Evolutionary conservation across 2,888 invertebrate genomes (phyloP).

Genomic region (Xanthorhoe designata): DNA sequence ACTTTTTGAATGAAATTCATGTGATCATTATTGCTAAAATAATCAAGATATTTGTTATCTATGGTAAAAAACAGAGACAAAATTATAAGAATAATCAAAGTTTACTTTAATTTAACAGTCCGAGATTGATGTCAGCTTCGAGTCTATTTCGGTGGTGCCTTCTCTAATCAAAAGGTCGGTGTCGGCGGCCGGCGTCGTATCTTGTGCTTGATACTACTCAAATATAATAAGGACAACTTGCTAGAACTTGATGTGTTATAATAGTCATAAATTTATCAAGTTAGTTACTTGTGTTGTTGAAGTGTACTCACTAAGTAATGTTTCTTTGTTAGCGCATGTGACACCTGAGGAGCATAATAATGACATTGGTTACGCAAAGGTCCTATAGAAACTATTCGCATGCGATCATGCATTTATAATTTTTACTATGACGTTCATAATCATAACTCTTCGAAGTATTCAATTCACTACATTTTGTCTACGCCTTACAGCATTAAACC

Average conservation of each 20-base stretch:
- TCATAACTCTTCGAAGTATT: background rate
- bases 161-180: constrained; percentile 53
- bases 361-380: constrained; percentile 58
- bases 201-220: constrained; percentile 35
- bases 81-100: background rate
- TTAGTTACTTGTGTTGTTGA: constrained; percentile 31
- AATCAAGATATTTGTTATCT: background rate
- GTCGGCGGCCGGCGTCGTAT: constrained; percentile 41
- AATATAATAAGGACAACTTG: constrained; percentile 37
- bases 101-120: background rate
- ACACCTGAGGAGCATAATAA: constrained; percentile 62
- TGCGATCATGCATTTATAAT: constrained; percentile 45
- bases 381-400: constrained; percentile 54
- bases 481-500: constrained; percentile 5
- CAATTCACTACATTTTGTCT: background rate
- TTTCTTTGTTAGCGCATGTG: constrained; percentile 55
- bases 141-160: constrained; percentile 47
- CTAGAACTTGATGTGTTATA: constrained; percentile 27
- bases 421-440: constrained; percentile 6
- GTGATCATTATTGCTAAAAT: too few relatives aligned
- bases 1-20: too few relatives aligned
- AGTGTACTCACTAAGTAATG: constrained; percentile 43
- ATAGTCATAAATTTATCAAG: constrained; percentile 29
- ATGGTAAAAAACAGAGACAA: background rate
- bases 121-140: constrained; percentile 30